A percentile compares a stretch with the other conserved stretches of the same genome.
Conservation (phyloP, 2,797 vertebrate species). For the Takifugu rubripes region DNA sequence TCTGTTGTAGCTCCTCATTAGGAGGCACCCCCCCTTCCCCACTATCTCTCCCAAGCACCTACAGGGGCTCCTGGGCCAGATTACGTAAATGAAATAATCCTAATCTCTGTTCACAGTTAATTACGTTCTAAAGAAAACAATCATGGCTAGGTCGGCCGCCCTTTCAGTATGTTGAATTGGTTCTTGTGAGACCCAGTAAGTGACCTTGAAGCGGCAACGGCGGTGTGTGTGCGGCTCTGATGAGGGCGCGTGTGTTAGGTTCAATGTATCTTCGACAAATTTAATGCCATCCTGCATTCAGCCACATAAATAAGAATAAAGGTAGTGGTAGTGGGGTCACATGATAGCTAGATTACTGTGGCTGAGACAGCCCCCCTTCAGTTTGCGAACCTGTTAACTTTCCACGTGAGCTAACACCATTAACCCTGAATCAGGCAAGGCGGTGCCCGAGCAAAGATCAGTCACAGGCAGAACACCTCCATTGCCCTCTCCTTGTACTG, state of each 20-base stretch:
- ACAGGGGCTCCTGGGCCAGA: constrained; percentile 57
- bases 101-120: constrained; percentile 62
- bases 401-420: constrained; percentile 14
- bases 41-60: constrained; percentile 50
- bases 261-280: background rate
- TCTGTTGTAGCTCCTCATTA: constrained; percentile 57
- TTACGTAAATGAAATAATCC: constrained; percentile 70
- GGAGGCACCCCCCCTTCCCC: constrained; percentile 37
- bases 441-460: constrained; percentile 23
- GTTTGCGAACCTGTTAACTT: background rate
- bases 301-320: background rate
- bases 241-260: background rate
- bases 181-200: constrained; percentile 21
- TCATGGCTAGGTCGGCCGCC: constrained; percentile 17
- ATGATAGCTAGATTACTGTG: background rate
- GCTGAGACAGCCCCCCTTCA: background rate
- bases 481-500: constrained; percentile 59
- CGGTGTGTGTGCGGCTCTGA: background rate
- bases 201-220: constrained; percentile 56
- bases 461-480: constrained; percentile 25
- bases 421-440: constrained; percentile 48
- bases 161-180: constrained; percentile 35
- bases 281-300: background rate
- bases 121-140: constrained; percentile 62
- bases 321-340: background rate